Base-by-base conservation (phyloP, 2,888 invertebrate species). In the Drosophila falleni region DNA sequence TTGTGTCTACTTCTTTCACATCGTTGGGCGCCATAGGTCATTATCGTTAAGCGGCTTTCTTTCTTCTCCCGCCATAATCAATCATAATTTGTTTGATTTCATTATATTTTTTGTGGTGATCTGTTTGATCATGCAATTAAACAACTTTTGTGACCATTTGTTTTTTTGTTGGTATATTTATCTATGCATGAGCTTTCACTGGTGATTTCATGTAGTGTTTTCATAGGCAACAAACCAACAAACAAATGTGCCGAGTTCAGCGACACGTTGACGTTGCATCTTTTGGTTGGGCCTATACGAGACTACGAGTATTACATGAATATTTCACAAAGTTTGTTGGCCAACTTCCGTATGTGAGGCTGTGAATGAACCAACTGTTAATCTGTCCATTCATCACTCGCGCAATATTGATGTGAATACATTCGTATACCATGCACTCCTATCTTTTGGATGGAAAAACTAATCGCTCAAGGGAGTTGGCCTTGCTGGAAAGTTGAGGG, bases 181-280 rank as follows among this genome's bases (percentile, higher is more conserved):
- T n/a, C 16, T 61, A 42, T 37, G 35, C 53, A 33, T 37, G 35
- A 62, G 66, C 66, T 67, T 64, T 64, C 68, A 64, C 64, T 64
- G 54, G 13, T 41, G n/a, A 39, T 39, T 41, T 44, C 54, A 37
- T 31, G 10, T 44, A 44, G 35, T 54, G 33, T 58, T 37, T 65
- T 26, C 33, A 35, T 50, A 13, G 39, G 49, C 39, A 49, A 10
- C 47, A 26, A 44, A 0, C 44, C 44, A 44, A 3, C 44, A 26
- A 39, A 59, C 56, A 55, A 33, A 50, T 42, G 39, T 29, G 31
- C 3, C 49, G 62, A 42, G 71, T 62, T 67, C 62, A 67, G 71
- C 69, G 69, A 69, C 69, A 65, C 59, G 64, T 69, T 69, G 69
- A 65, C 58, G 65, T 37, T 65, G 69, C 69, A 69, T 64, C 65